phyloP scores from a whole-genome alignment of 2,888 invertebrate species.

The Orthosia cruda region DNA sequence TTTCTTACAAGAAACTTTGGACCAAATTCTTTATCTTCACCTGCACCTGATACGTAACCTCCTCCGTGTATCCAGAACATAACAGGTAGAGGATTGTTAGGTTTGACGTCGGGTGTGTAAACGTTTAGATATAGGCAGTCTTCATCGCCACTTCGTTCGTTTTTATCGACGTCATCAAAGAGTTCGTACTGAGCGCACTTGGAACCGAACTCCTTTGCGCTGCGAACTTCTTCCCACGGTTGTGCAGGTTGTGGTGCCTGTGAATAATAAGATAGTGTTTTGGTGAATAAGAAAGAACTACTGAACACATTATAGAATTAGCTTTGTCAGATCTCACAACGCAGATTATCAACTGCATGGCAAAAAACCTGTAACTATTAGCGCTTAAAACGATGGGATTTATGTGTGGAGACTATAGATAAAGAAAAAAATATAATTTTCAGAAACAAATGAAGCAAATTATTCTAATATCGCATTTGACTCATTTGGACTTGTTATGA shows the following conservation, averaged over 20 bases:
- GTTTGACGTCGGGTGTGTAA: conserved; percentile 75
- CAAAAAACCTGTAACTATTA: no score
- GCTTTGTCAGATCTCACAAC: no score
- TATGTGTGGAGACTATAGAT: no score
- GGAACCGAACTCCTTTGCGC: conserved; percentile 75
- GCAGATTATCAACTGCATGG: no score
- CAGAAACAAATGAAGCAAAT: no score
- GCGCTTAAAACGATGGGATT: no score
- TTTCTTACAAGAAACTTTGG: conserved; percentile 79
- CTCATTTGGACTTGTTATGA: no score
- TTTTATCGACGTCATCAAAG: conserved; percentile 18
- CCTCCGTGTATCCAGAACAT: conserved; percentile 83
- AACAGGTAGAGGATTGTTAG: conserved; percentile 72
- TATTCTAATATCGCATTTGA: no score
- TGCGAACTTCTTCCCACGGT: conserved; percentile 79
- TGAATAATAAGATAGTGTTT: background rate
- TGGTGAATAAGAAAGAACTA: background rate
- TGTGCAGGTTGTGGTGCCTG: conserved; percentile 73
- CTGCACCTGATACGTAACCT: conserved; percentile 75
- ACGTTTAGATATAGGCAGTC: conserved; percentile 83
- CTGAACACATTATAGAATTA: no score
- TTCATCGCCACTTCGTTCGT: conserved; percentile 74
- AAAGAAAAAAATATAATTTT: no score
- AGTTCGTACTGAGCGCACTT: conserved; percentile 75
- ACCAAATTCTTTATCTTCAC: conserved; percentile 74